Evolutionary conservation across 2,888 invertebrate genomes (phyloP), one percentile per base, ranked within the genome.

Genomic region (Sphaeridia pumilis): DNA sequence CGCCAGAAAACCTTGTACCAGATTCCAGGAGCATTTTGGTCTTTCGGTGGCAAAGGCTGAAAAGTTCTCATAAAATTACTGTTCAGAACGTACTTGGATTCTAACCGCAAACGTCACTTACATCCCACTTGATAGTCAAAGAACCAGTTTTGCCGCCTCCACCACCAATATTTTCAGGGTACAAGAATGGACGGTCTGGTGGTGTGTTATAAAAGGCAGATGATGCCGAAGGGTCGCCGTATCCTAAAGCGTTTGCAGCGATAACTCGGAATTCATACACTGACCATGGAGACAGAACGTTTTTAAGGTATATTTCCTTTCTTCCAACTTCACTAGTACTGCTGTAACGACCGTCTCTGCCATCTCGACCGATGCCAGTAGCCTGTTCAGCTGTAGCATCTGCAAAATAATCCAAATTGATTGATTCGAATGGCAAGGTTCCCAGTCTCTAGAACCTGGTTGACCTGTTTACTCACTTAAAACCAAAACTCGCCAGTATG

Each of bases 121-220:
- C 73, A 67, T 72, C 76, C 94, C 94, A 95, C 0, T 81, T 85
- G 48, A 97, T 88, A 1, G 87, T 86, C 3, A 97, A 78, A 68
- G 92, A 92, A 0, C 94, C 93, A 57, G 90, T 88, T 71, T 93
- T 94, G 10, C 94, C 94, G 41, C 94, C 94, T 3, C 95, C 95
- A 0, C 95, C 94, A 17, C 87, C 80, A 35, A 97, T 78, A 66
- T 87, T 84, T 4, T 73, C 69, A 1, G 93, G 93, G 4, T 83
- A 78, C 65, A 79, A 79, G 61, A 80, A 81, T 0, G 92, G 92
- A 58, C 76, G 78, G 65, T 86, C 87, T 2, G 87, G 80, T 28
- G 81, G 79, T 0, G 92, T 92, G 22, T 85, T 84, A 68, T 85
- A 84, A 62, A 86, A 82, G 0, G 90, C 89, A 57, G 89, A 89